A percentile compares a stretch with the other conserved stretches of the same genome.
phyloP scores from a whole-genome alignment of 2,113 vertebrate species.

The Cyprinus carpio region DNA sequence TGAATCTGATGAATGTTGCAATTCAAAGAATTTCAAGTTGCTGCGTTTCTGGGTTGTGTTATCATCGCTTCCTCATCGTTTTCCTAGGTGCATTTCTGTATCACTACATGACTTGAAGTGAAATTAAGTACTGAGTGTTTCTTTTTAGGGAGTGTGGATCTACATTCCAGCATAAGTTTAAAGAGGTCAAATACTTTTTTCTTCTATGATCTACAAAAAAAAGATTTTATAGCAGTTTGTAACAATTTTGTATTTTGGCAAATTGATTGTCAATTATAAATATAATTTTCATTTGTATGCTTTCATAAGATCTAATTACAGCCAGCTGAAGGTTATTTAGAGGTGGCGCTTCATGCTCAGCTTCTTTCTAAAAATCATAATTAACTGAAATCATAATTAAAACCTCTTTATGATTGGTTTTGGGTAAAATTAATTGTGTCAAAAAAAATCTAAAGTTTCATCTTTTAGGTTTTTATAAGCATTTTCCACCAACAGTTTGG shows the following conservation, averaged over 20 bases:
- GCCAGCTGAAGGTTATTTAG: neutral
- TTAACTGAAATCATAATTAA: neutral
- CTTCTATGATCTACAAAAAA: neutral
- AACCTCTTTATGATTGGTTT: neutral
- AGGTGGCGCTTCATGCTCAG: neutral
- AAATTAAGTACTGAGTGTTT: neutral
- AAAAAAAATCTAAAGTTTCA: neutral
- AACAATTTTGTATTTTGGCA: neutral
- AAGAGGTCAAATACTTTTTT: neutral
- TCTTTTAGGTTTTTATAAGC: neutral
- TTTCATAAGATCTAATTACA: neutral
- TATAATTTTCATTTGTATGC: too few species aligned
- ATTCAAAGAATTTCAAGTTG: slow-evolving; percentile 4
- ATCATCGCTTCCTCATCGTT: neutral
- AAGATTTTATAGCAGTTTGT: neutral
- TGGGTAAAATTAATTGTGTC: neutral
- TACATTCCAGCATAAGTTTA: neutral
- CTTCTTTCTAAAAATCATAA: neutral
- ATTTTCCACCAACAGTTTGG: neutral
- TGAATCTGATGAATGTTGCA: neutral
- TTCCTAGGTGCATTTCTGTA: neutral
- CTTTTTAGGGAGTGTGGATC: neutral
- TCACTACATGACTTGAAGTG: neutral
- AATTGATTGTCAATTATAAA: neutral
- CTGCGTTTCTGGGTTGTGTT: neutral